These are phyloP conservation scores for Alca torda DNA, from an alignment of 2,797 vertebrate species.

Conservation along the genomic window DNA sequence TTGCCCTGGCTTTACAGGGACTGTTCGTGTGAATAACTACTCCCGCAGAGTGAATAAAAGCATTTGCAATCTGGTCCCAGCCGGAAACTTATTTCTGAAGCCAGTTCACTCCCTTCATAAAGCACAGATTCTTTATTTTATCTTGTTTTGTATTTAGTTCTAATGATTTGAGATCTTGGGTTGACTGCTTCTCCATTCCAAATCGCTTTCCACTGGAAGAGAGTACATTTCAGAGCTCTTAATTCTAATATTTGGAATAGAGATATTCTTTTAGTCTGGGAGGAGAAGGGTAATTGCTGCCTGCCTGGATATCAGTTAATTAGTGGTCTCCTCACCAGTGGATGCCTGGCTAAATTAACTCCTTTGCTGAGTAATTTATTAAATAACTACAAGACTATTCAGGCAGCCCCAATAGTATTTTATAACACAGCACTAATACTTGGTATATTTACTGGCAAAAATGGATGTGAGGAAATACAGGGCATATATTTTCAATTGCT, in stretches of 20 bases:
- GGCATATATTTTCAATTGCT: background rate
- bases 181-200: background rate
- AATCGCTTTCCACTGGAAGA: background rate
- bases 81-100: slow-evolving; percentile 51
- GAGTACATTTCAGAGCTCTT: background rate
- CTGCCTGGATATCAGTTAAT: slow-evolving; percentile 52
- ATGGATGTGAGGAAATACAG: background rate
- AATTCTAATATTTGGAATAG: slow-evolving; percentile 23
- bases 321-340: slow-evolving; percentile 43
- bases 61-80: slow-evolving; percentile 59
- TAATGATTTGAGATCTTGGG: background rate
- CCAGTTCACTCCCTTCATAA: slow-evolving; percentile 21
- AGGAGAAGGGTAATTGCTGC: slow-evolving; percentile 58
- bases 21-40: slow-evolving; percentile 9
- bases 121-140: slow-evolving; percentile 17
- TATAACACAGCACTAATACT: background rate
- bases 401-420: background rate
- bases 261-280: slow-evolving; percentile 23
- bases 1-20: slow-evolving; percentile 34
- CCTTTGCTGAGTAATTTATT: slow-evolving; percentile 38
- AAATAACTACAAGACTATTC: slow-evolving; percentile 3
- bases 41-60: slow-evolving; percentile 54
- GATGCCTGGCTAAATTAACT: slow-evolving; percentile 20
- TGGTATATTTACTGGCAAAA: background rate
- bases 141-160: background rate